Conservation (phyloP, 2,888 invertebrate species). For the Formica aserva region DNA sequence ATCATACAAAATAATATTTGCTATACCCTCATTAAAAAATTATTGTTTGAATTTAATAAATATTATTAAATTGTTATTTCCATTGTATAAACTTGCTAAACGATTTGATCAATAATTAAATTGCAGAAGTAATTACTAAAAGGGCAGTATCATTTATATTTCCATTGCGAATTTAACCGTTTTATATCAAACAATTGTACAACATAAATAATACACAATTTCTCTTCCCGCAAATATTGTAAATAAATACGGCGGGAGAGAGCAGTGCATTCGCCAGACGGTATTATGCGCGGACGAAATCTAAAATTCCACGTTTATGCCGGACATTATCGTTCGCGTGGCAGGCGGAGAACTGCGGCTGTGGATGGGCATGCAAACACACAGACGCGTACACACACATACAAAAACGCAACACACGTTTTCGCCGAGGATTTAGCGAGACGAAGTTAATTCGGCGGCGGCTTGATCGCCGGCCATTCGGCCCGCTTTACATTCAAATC, state of each 20-base stretch:
- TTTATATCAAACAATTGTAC: background rate
- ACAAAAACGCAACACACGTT: background rate
- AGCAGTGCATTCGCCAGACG: slow-evolving; percentile 22
- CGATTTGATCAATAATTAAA: slow-evolving; percentile 22
- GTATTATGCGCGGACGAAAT: slow-evolving; percentile 26
- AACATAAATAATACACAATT: background rate
- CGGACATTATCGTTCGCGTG: slow-evolving; percentile 64
- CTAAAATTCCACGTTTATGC: slow-evolving; percentile 68
- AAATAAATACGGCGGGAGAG: slow-evolving; percentile 23
- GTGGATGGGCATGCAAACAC: slow-evolving; percentile 58
- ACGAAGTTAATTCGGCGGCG: slow-evolving; percentile 69
- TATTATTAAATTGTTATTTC: background rate
- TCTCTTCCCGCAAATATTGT: slow-evolving; percentile 4
- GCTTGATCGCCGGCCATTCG: slow-evolving; percentile 72
- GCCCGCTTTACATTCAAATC: slow-evolving; percentile 77
- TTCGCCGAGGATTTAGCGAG: slow-evolving; percentile 58
- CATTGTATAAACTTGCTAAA: background rate
- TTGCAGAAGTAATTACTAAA: background rate
- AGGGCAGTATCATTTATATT: background rate
- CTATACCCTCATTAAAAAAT: background rate
- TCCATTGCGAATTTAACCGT: slow-evolving; percentile 2
- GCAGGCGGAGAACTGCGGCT: slow-evolving; percentile 26
- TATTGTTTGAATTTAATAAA: background rate
- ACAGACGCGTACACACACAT: background rate
- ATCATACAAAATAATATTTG: background rate